A percentile compares a stretch with the other conserved stretches of the same genome.
phyloP scores from a whole-genome alignment of 1,140 invertebrate genomes.

The Pomacea maculata region DNA sequence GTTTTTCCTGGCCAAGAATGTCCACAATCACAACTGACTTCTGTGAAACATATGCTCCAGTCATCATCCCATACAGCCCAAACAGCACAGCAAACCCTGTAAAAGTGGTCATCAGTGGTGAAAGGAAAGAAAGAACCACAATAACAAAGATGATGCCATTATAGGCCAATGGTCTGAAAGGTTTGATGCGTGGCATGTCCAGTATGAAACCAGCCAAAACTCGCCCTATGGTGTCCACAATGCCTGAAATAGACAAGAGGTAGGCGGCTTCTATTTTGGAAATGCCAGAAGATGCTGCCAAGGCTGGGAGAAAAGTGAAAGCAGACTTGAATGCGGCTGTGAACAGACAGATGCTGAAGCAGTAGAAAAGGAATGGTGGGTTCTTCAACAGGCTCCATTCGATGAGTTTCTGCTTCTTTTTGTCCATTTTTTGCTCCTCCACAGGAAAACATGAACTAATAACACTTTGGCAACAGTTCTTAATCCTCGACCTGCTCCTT shows the following conservation, averaged over 20 bases:
- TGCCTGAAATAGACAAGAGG: slow-evolving; percentile 43
- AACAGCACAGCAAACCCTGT: slow-evolving; percentile 29
- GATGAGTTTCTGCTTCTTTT: slow-evolving; percentile 27
- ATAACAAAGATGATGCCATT: slow-evolving; percentile 46
- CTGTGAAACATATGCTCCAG: slow-evolving; percentile 76
- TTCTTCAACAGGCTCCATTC: slow-evolving; percentile 47
- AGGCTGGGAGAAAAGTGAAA: slow-evolving; percentile 50
- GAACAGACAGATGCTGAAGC: slow-evolving; percentile 46
- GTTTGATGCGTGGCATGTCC: slow-evolving; percentile 38
- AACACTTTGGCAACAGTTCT: not conserved
- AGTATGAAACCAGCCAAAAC: slow-evolving; percentile 41
- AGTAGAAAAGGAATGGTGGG: slow-evolving; percentile 43
- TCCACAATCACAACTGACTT: slow-evolving; percentile 92
- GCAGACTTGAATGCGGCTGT: slow-evolving; percentile 44
- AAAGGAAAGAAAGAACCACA: slow-evolving; percentile 35
- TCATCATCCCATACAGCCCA: slow-evolving; percentile 42
- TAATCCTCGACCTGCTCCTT: not conserved
- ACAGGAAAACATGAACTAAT: slow-evolving; percentile 20
- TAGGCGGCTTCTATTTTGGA: slow-evolving; percentile 39
- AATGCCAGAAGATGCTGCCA: slow-evolving; percentile 40
- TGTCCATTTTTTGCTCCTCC: not conserved
- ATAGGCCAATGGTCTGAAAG: slow-evolving; percentile 41
- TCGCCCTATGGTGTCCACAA: slow-evolving; percentile 43
- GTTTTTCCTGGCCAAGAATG: slow-evolving; percentile 87
- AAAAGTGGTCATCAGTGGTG: slow-evolving; percentile 39